Percentiles rank a stretch among this genome's conserved stretches.
Conservation (phyloP, 1,140 invertebrate species). For the Diabrotica virgifera region DNA sequence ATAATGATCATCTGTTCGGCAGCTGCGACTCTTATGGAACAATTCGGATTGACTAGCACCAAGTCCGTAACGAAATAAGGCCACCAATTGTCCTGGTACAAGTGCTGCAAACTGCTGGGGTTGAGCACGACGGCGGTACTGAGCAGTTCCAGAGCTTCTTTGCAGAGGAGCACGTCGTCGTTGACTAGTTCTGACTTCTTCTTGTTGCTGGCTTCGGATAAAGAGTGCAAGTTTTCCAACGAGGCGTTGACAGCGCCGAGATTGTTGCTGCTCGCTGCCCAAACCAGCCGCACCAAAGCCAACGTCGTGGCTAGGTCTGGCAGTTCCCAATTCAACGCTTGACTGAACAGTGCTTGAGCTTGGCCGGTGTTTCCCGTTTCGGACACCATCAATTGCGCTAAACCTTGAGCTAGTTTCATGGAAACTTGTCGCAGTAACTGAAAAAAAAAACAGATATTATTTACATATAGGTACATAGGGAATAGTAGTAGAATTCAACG, state of each 20-base stretch:
- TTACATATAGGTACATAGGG: not conserved
- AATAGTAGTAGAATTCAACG: no score
- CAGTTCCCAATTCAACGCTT: conserved; percentile 61
- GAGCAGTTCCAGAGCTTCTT: conserved; percentile 88
- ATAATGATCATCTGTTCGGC: conserved; percentile 82
- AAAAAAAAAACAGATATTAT: conserved; percentile 22
- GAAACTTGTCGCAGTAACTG: conserved; percentile 69
- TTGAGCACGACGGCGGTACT: conserved; percentile 86
- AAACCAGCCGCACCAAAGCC: conserved; percentile 71
- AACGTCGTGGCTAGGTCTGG: conserved; percentile 66
- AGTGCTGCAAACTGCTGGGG: conserved; percentile 72
- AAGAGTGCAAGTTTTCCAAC: conserved; percentile 62
- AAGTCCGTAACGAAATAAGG: conserved; percentile 90
- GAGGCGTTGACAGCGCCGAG: conserved; percentile 64
- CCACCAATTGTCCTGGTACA: conserved; percentile 60
- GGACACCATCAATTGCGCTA: conserved; percentile 56
- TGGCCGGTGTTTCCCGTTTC: conserved; percentile 39
- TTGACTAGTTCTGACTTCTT: conserved; percentile 51
- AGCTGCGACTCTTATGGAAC: conserved; percentile 69
- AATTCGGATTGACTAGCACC: conserved; percentile 74
- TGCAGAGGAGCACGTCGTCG: conserved; percentile 69
- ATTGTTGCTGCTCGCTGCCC: conserved; percentile 72
- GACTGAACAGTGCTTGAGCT: conserved; percentile 46
- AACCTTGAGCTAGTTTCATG: conserved; percentile 68
- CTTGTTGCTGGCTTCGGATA: conserved; percentile 53